Evolutionary conservation across 2,888 invertebrate genomes (phyloP), one percentile per base, ranked within the genome.

Genomic region (Pyrochroa serraticornis): DNA sequence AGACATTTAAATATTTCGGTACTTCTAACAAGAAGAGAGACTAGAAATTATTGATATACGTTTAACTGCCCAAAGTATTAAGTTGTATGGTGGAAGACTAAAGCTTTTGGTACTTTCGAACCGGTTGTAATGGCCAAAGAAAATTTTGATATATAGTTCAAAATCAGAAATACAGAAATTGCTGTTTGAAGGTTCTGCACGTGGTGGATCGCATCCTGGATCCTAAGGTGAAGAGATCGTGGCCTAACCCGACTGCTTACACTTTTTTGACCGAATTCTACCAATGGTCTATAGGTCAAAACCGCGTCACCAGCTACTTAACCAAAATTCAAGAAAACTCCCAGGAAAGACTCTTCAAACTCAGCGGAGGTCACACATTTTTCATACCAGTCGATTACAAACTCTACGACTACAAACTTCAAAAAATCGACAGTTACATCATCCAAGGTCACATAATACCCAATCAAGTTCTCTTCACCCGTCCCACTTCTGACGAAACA

Each of bases 351-450:
- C 83, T 90, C 33, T 92, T 89, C 76, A 86, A 85, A 69, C 84
- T 86, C 37, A 87, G 87, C 53, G 91, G 91, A 41, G 84, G 86
- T 56, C 88, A 89, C 77, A 95, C 95, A 6, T 95, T 91, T 80
- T 91, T 95, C 75, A 88, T 95, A 66, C 94, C 95, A 2, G 87
- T 93, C 31, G 93, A 95, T 77, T 89, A 91, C 73, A 92, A 91
- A 49, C 90, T 93, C 70, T 89, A 90, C 85, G 90, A 72, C 8
- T 63, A 70, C 45, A 65, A 68, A 12, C 63, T 69, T 37, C 87
- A 89, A 68, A 83, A 88, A 73, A 88, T 93, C 46, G 92, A 93
- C 76, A 85, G 83, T 42, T 88, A 91, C 74, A 90, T 93, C 38
- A 86, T 95, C 49, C 90, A 92, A 72, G 93, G 92, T 0, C 95